phyloP scores from a whole-genome alignment of 53 echinoderm and acorn worm species.

The Paracentrotus lividus region DNA sequence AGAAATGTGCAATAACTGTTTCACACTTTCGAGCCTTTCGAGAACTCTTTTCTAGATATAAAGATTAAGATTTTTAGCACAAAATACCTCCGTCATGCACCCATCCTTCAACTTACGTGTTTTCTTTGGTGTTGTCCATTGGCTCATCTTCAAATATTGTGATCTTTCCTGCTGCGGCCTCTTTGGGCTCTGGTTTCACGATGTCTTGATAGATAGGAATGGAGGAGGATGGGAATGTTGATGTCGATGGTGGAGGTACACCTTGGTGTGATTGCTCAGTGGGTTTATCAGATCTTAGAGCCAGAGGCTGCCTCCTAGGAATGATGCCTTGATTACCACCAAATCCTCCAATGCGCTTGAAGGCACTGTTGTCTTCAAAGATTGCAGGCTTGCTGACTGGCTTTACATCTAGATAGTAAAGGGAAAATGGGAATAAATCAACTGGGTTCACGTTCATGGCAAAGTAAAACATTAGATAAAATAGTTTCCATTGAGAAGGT shows the following conservation, averaged over 20 bases:
- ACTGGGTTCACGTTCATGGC: too few relatives aligned
- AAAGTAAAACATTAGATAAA: too few relatives aligned
- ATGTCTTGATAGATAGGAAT: conserved; percentile 41
- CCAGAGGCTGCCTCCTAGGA: conserved; percentile 47
- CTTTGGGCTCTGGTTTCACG: not conserved
- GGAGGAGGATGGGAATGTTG: conserved; percentile 25
- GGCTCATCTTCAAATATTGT: conserved; percentile 57
- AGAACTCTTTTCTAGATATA: not conserved
- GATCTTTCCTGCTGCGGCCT: not conserved
- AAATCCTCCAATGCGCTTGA: conserved; percentile 8
- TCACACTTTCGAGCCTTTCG: not conserved
- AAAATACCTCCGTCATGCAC: not conserved
- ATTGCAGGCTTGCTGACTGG: not conserved
- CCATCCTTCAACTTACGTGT: conserved; percentile 58
- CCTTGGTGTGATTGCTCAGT: not conserved
- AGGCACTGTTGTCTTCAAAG: conserved; percentile 58
- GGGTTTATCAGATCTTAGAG: not conserved
- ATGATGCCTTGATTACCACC: conserved; percentile 41
- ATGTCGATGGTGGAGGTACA: conserved; percentile 11
- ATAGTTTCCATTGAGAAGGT: too few relatives aligned
- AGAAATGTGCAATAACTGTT: not conserved
- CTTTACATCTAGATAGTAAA: conserved; percentile 10
- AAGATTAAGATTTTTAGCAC: not conserved
- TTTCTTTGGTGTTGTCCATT: conserved; percentile 56
- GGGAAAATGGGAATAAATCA: not conserved